Evolutionary conservation across 2,113 vertebrate species (phyloP).

Genomic region (Saiga tatarica): DNA sequence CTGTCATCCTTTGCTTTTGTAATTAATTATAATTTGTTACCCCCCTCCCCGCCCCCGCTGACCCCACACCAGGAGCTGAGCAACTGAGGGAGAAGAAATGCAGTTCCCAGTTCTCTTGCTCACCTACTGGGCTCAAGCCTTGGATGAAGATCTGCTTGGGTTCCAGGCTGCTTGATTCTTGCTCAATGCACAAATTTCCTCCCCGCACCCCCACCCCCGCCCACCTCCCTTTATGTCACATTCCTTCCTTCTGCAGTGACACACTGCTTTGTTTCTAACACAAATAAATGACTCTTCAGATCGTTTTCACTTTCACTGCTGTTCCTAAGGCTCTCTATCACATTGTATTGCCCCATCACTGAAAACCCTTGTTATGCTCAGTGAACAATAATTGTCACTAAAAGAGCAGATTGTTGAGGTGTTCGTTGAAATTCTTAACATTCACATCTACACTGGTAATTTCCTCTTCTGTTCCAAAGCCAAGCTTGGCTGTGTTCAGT

Average conservation of each 20-base stretch:
- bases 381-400: neutral
- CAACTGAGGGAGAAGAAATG: neutral
- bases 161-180: neutral
- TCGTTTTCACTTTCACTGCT: neutral
- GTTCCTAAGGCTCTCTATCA: neutral
- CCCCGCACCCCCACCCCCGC: neutral
- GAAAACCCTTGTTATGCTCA: neutral
- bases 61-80: neutral
- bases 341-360: neutral
- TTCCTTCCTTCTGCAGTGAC: too few relatives aligned
- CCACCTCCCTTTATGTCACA: neutral
- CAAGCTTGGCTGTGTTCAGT: neutral
- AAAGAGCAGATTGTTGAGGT: conserved; percentile 11
- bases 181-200: neutral
- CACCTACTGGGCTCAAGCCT: neutral
- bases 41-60: neutral
- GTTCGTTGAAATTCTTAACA: conserved; percentile 13
- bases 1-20: neutral
- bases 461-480: conserved; percentile 52
- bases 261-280: neutral
- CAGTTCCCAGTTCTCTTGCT: neutral
- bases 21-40: conserved; percentile 19
- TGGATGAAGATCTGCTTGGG: neutral
- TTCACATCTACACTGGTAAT: conserved; percentile 10
- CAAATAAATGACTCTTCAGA: neutral